These are phyloP conservation scores for Syritta pipiens DNA, from an alignment of 2,888 invertebrate species.

Conservation along the genomic window DNA sequence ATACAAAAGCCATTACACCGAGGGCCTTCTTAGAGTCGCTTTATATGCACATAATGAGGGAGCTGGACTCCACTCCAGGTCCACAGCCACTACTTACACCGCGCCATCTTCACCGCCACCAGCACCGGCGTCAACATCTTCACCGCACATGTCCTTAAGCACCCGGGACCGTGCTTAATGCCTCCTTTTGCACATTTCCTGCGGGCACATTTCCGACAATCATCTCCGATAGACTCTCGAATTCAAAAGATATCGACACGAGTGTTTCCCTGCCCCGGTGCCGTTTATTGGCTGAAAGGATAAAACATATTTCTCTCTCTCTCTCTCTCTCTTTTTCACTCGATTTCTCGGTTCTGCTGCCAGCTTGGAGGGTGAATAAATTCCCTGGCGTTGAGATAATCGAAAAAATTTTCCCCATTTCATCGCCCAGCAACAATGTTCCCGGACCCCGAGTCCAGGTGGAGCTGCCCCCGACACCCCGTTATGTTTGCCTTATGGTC, in stretches of 20 bases:
- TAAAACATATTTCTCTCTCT: slow-evolving; percentile 54
- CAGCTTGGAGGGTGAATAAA: slow-evolving; percentile 63
- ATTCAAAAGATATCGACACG: slow-evolving; percentile 55
- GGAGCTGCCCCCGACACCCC: slow-evolving; percentile 17
- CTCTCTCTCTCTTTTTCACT: no score
- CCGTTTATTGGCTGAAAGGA: slow-evolving; percentile 50
- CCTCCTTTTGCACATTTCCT: slow-evolving; percentile 43
- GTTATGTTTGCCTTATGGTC: slow-evolving; percentile 74
- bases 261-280: slow-evolving; percentile 10
- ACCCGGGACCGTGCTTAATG: slow-evolving; percentile 49
- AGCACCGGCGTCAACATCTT: slow-evolving; percentile 5
- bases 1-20: slow-evolving; percentile 35
- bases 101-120: slow-evolving; percentile 8
- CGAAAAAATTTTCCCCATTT: slow-evolving; percentile 39
- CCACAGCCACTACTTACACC: slow-evolving; percentile 33
- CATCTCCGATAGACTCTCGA: slow-evolving; percentile 53
- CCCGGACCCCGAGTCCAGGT: slow-evolving; percentile 2
- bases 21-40: slow-evolving; percentile 43
- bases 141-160: slow-evolving; percentile 26
- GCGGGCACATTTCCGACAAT: slow-evolving; percentile 40
- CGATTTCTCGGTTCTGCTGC: no score
- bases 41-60: slow-evolving; percentile 62
- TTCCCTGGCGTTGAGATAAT: slow-evolving; percentile 64
- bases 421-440: slow-evolving; percentile 38
- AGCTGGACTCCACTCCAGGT: not conserved